phyloP scores from a whole-genome alignment of 64 coral and sea anemone species.

The Stichodactyla helianthus region DNA sequence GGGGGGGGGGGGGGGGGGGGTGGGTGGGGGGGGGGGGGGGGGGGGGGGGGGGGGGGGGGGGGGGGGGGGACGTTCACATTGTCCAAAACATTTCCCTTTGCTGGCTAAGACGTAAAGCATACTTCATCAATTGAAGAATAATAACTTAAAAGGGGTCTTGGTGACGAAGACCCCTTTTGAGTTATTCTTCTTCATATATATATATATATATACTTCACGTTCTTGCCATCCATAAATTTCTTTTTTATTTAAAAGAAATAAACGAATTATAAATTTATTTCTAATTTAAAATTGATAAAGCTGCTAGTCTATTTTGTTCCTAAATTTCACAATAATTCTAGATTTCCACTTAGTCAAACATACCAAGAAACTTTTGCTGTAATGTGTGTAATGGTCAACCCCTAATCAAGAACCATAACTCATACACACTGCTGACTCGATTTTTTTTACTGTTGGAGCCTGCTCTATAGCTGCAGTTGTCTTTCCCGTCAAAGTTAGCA shows the following conservation, averaged over 20 bases:
- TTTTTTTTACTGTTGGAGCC: not conserved
- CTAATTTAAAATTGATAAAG: not conserved
- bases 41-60: too few species aligned
- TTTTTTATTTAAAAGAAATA: slow-evolving; percentile 17
- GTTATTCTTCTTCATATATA: too few species aligned
- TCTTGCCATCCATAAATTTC: not conserved
- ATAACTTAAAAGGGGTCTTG: too few species aligned
- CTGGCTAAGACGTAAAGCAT: too few species aligned
- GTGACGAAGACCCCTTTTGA: too few species aligned
- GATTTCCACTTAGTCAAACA: not conserved
- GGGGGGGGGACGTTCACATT: too few species aligned
- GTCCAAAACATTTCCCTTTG: too few species aligned
- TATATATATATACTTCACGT: not conserved
- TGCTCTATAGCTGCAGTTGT: not conserved
- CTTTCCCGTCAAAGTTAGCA: slow-evolving; percentile 1
- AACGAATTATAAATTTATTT: slow-evolving; percentile 7
- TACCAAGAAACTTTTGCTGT: not conserved
- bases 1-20: too few species aligned
- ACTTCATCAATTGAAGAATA: too few species aligned
- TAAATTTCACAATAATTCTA: not conserved
- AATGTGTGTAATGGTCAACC: not conserved
- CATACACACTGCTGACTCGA: not conserved
- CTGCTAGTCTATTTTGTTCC: not conserved
- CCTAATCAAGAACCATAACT: not conserved
- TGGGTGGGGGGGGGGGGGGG: too few species aligned